Base-by-base conservation (phyloP, 37 sponge, comb jelly and placozoan species). In the Hexactinellida sp. region DNA sequence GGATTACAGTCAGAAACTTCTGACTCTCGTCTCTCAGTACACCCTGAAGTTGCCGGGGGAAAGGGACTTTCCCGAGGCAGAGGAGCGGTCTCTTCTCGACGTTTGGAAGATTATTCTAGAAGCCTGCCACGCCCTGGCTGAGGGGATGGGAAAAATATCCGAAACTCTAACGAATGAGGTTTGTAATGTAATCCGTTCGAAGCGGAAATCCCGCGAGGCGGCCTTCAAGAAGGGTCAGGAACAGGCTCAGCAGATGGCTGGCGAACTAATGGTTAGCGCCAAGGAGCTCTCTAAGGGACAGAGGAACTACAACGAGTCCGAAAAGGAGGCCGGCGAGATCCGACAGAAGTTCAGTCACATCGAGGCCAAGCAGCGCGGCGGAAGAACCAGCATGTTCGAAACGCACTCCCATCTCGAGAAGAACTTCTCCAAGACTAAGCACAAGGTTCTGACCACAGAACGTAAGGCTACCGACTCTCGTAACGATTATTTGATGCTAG, bases 391-490 rank as follows among this genome's bases (percentile, higher is more conserved):
- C 76, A 10, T 63, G 21, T 63, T 63, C 34, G 76, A 63, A n/a
- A 63, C 76, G 25, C 76, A 63, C 76, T 63, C 76, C 34, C 76
- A 63, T 63, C 34, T 63, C 19, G 76, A 63, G 76, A 63, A 63
- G 30, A 63, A 63, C 76, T 63, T 63, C 76, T 63, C 76, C 34
- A 63, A 63, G 13, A 63, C 76, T 32, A 63, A 63, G 13, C 76
- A 23, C 34, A 63, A 63, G 76, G 76, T 63, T 63, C 25, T 63
- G 5, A 63, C 76, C 3, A 63, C 76, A 63, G 76, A 63, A 63
- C 76, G 30, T 63, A 63, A 63, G 34, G 34, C 76, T 25, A 63
- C 76, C 5, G 76, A 63, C 34, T 10, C 32, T n/a, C 76, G 76
- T n/a, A 63, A 63, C 76, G 76, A 63, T 7, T 63, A 63, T n/a